Percentiles rank a stretch among this genome's conserved stretches.
Conservation (phyloP, 2,113 vertebrate genomes). For the Myodes glareolus region DNA sequence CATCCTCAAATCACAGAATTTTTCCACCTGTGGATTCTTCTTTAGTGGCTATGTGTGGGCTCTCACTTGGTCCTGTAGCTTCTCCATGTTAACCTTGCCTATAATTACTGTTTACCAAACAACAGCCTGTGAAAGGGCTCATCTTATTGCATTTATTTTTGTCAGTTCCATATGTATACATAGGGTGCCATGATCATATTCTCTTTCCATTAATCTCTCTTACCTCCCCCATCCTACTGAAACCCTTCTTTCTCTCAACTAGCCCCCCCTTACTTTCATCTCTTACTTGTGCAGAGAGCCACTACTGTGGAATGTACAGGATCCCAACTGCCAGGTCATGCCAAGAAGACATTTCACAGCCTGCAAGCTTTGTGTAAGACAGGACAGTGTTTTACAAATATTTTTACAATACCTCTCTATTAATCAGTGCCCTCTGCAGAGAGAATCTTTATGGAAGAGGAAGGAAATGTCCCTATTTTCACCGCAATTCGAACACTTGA, state of each 20-base stretch:
- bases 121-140: neutral
- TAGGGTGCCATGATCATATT: neutral
- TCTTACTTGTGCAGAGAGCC: neutral
- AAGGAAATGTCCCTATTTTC: neutral
- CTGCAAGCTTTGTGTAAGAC: neutral
- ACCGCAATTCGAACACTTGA: neutral
- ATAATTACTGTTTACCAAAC: neutral
- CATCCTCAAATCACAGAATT: neutral
- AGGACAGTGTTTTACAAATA: neutral
- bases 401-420: neutral
- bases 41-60: neutral
- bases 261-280: no score
- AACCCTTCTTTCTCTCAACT: neutral
- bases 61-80: neutral
- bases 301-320: no score
- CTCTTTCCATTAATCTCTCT: neutral
- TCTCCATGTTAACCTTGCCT: neutral
- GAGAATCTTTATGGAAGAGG: neutral
- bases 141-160: neutral
- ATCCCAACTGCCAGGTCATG: neutral
- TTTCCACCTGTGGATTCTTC: neutral
- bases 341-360: neutral
- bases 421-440: neutral
- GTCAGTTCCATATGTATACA: neutral
- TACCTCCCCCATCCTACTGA: neutral